Evolutionary conservation across 2,888 invertebrate genomes (phyloP).

Genomic region (Brachypterus glaber): DNA sequence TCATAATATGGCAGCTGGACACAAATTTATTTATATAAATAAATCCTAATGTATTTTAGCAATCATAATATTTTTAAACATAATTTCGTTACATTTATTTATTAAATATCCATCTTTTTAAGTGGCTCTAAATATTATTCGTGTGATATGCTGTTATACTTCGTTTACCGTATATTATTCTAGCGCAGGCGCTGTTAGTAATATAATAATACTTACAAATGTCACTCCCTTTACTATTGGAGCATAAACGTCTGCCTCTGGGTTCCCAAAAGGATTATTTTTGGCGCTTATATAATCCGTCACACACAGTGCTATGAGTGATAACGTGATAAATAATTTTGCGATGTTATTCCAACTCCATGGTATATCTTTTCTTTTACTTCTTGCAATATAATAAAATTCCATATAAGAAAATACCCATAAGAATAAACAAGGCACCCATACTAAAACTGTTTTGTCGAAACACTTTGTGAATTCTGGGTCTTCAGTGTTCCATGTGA

Average conservation of each 20-base stretch:
- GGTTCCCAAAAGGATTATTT: no score
- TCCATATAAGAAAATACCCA: conserved; percentile 65
- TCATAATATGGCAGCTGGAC: no score
- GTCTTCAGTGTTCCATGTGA: conserved; percentile 66
- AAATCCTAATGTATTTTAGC: no score
- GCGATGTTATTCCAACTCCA: conserved; percentile 57
- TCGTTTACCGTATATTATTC: no score
- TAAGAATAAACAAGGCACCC: conserved; percentile 73
- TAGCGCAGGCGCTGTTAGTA: no score
- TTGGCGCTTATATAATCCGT: conserved; percentile 47
- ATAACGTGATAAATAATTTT: conserved; percentile 54
- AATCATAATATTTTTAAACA: no score
- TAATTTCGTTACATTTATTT: no score
- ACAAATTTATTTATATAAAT: no score
- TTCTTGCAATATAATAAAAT: conserved; percentile 57
- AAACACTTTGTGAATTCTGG: conserved; percentile 81
- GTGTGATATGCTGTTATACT: no score
- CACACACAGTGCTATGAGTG: conserved; percentile 53
- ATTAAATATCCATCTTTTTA: no score
- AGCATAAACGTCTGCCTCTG: conserved; percentile 62
- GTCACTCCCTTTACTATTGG: conserved; percentile 67
- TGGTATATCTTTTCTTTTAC: conserved; percentile 63
- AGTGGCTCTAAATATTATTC: no score
- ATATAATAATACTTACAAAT: conserved; percentile 58
- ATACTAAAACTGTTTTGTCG: conserved; percentile 74